Base-by-base conservation (phyloP, 2,888 invertebrate species). In the Coenonympha glycerion region DNA sequence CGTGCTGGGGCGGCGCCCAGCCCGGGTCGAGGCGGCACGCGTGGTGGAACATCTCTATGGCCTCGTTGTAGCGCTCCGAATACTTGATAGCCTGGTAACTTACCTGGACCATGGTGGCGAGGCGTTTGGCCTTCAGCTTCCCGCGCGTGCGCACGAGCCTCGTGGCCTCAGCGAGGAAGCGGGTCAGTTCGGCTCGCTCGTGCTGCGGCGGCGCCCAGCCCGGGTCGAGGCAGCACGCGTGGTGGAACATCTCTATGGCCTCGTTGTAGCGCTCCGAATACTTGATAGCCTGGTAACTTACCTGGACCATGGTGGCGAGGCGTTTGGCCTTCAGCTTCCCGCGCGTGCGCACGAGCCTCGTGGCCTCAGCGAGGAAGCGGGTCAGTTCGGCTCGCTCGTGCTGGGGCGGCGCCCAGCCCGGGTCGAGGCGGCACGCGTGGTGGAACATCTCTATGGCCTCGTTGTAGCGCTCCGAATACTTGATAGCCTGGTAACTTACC, bases 1-100 rank as follows among this genome's bases (percentile, higher is more conserved):
- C 92, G 1, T 77, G 75, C 53, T 78, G 77, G 0, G 94, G 92
- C 1, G 90, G 89, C 51, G 88, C 88, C 95, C 95, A 96, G 0
- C 89, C 86, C 0, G 95, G 95, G 75, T 95, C 95, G 50, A 94
- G 85, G 2, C 88, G 78, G 31, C 89, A 87, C 0, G 95, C 92
- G 62, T 88, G 82, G 44, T 89, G 79, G 63, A 94, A 93, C 24
- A 92, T 92, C 51, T 91, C 88, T 36, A 95, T 71, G 0, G 95
- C 93, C 63, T 89, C 80, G 53, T 89, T 84, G 71, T 92, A 96
- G 49, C 92, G 89, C 75, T 95, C 95, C 66, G 93, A 92, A 69
- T 94, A 95, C 72, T 92, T 93, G 42, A 92, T 82, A 0, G 92
- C 92, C 95, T 93, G 69, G n/a, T n/a, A n/a, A n/a, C n/a, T n/a